phyloP scores from a whole-genome alignment of 2,888 invertebrate genomes.

The Aporophyla nigra region DNA sequence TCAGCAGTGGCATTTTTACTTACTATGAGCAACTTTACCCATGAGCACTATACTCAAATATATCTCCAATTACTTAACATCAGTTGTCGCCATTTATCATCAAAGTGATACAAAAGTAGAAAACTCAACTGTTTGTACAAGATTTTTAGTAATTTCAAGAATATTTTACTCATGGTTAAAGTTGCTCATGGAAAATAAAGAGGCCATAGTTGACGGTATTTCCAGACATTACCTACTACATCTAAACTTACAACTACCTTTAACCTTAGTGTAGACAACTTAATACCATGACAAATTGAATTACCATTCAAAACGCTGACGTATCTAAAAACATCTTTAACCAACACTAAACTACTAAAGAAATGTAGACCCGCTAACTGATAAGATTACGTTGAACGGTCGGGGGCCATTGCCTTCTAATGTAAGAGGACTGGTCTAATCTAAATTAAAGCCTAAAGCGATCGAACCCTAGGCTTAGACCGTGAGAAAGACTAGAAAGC shows the following conservation, averaged over 20 bases:
- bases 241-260: neutral
- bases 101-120: no score
- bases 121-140: no score
- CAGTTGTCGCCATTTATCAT: no score
- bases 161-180: no score
- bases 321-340: neutral
- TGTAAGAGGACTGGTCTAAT: slow-evolving; percentile 14
- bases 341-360: neutral
- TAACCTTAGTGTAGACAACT: neutral
- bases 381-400: neutral
- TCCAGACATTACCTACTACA: neutral
- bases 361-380: slow-evolving; percentile 9
- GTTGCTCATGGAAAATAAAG: no score
- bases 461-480: slow-evolving; percentile 10
- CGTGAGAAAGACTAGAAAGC: slow-evolving; percentile 38
- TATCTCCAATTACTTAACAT: no score
- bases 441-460: slow-evolving; percentile 22
- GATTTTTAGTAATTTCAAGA: no score
- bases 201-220: neutral
- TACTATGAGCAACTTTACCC: no score
- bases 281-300: neutral
- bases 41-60: no score
- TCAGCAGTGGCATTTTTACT: no score
- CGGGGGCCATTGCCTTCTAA: slow-evolving; percentile 8
- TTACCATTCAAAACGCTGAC: no score